Evolutionary conservation across 2,113 vertebrate species (phyloP), one percentile per base, ranked within the genome.

Genomic region (Tor tambroides): DNA sequence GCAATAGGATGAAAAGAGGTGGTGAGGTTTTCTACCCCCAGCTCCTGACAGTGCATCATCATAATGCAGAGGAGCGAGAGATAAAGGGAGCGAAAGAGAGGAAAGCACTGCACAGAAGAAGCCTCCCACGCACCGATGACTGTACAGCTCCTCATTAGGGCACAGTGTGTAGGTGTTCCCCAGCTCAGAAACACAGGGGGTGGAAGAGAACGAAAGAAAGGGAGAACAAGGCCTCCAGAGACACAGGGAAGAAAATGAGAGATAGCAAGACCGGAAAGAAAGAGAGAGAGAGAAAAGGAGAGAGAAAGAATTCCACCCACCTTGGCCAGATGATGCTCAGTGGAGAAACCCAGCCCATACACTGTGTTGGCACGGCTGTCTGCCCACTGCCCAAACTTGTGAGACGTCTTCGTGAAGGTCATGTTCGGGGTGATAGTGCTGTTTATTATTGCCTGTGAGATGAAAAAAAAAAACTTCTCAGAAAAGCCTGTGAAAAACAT

Each of bases 371-470:
- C 88, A 11, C 88, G 85, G 83, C 88, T 89, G 85, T 89, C 88
- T 67, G 86, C 87, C 86, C 98, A 99, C 67, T 99, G 43, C 43
- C 43, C 43, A 12, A 46, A 46, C 10, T 46, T 46, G 43, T 46
- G 43, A 46, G 43, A 46, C 0, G 43, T 46, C 43, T 46, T 46
- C 2, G 43, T 46, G 43, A 46, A 46, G 43, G 10, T 46, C 43
- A 46, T 46, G 11, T 46, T 46, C 43, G 43, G 43, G 43, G 43
- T 46, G 43, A 46, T 46, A 11, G 43, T 99, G 95, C 98, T 99
- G 94, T 99, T 99, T 95, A 99, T 99, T 97, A 99, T 99, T 96
- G 98, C 98, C 98, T 99, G 92, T n/a, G 92, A 95, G 74, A 80
- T 76, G 72, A 75, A 80, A 86, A 12, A 80, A 81, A 43, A 80